Evolutionary conservation across 2,888 invertebrate species (phyloP), one percentile per base, ranked within the genome.

Genomic region (Heteropelma amictum): DNA sequence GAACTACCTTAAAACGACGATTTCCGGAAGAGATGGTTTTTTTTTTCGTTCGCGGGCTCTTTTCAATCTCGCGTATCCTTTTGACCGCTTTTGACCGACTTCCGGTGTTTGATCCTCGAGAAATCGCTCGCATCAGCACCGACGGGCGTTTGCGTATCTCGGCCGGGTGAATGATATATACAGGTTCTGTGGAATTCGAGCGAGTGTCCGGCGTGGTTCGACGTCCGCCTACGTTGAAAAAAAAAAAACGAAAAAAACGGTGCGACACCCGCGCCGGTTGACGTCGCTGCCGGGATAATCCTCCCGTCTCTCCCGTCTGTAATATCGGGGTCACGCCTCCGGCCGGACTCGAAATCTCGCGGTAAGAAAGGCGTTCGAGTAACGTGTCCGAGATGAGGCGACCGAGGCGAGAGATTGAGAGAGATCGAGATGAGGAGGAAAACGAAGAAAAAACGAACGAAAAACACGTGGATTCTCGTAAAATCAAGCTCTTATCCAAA

Each of bases 171-270:
- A 28, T 17, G 2, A 47, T 19, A 28, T 14, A 71, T 76, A 79
- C 79, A 77, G 78, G 79, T 78, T 79, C 77, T 79, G 23, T 71
- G 77, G 79, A 79, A 78, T 79, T 77, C 65, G 67, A 78, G 53
- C 71, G 64, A n/a, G n/a, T 45, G 64, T 38, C 23, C 26, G n/a
- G 8, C 45, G 14, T 7, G 12, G 21, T 19, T 6, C 17, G 53
- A 33, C 61, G 49, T 72, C 69, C 47, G 65, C 77, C 74, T 61
- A 77, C 77, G 51, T 51, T 14, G 12, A 19, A 68, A 47, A 21
- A n/a, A 45, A 60, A 6, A 30, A 33, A 65, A 40, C 0, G 28
- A 53, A 17, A 58, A 67, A 63, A 58, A 19, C 30, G 23, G 35
- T 56, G 33, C 38, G 56, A 58, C 67, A 71, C 68, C 73, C 73